Evolutionary conservation across 1,140 invertebrate species (phyloP), one percentile per base, ranked within the genome.

Genomic region (Dendrolimus kikuchii): DNA sequence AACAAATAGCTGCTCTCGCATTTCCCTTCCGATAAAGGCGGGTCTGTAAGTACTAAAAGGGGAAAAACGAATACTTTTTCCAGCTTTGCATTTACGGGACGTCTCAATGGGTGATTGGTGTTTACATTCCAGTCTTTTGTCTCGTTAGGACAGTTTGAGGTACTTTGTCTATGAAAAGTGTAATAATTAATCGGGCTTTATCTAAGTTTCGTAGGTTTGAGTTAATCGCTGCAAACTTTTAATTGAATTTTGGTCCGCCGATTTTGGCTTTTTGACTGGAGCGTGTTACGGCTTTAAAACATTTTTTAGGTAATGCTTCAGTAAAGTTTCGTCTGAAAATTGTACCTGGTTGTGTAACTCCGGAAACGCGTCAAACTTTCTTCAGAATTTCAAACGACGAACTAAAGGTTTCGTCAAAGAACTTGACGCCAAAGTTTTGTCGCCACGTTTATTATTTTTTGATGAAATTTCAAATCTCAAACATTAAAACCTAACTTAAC

Each of bases 141-240:
- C 67, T 76, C 71, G 65, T 75, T 69, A 69, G 67, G 73, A 69
- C 78, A 79, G 72, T 80, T 80, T 76, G 71, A 66, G 51, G 65
- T 68, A 71, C 69, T 77, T 81, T 86, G 79, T 73, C 64, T 61
- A 73, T 73, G 69, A 67, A 64, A 60, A 59, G 54, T 59, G 58
- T 80, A 76, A 83, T 83, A 79, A 86, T 81, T 78, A 82, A 80
- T 82, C 64, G 70, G 63, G 74, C 64, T 81, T 75, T 73, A 76
- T 81, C 72, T 79, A 77, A 79, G 71, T 73, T 71, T 78, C 58
- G 57, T 67, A 67, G 74, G 71, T 70, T 79, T 66, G 66, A 68
- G 71, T 83, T 74, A 76, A 69, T 69, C 68, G 70, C 53, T 47
- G 64, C 53, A 68, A 85, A 85, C 68, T 86, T 86, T 81, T 83